Conservation (phyloP, 2,888 invertebrate species). For the Conomelus anceps region DNA sequence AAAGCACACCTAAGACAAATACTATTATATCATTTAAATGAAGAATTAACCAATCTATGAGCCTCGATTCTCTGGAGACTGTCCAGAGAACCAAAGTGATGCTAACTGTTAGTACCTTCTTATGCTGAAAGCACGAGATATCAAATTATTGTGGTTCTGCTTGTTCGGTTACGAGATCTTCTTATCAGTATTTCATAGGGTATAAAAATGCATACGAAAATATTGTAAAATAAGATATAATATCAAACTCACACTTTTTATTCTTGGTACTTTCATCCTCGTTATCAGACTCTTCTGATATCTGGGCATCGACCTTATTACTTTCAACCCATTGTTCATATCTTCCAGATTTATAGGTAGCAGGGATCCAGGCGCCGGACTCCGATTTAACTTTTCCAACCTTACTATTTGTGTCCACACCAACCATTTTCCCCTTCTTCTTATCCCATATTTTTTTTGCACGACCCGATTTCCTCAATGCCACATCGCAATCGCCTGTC, state of each 20-base stretch:
- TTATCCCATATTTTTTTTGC: constrained; percentile 77
- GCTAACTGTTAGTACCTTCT: too few relatives aligned
- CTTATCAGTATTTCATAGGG: too few relatives aligned
- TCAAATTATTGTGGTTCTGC: too few relatives aligned
- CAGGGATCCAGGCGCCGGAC: constrained; percentile 90
- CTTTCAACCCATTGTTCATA: constrained; percentile 82
- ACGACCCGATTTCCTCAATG: constrained; percentile 44
- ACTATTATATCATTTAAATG: too few relatives aligned
- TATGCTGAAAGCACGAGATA: too few relatives aligned
- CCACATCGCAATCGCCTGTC: constrained; percentile 69
- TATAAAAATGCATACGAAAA: too few relatives aligned
- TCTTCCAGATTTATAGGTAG: constrained; percentile 85
- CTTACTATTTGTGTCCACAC: constrained; percentile 52
- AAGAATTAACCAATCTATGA: too few relatives aligned
- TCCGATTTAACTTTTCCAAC: constrained; percentile 79
- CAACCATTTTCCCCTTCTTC: constrained; percentile 91
- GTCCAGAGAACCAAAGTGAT: too few relatives aligned
- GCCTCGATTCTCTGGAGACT: too few relatives aligned
- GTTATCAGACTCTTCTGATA: constrained; percentile 46
- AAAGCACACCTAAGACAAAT: too few relatives aligned
- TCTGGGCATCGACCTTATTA: constrained; percentile 51
- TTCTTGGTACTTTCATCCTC: constrained; percentile 29
- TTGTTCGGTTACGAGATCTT: neutral
- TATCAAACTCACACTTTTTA: constrained; percentile 19
- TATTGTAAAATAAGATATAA: neutral